phyloP scores from a whole-genome alignment of 2,888 invertebrate species.

The Heliconius hortense region DNA sequence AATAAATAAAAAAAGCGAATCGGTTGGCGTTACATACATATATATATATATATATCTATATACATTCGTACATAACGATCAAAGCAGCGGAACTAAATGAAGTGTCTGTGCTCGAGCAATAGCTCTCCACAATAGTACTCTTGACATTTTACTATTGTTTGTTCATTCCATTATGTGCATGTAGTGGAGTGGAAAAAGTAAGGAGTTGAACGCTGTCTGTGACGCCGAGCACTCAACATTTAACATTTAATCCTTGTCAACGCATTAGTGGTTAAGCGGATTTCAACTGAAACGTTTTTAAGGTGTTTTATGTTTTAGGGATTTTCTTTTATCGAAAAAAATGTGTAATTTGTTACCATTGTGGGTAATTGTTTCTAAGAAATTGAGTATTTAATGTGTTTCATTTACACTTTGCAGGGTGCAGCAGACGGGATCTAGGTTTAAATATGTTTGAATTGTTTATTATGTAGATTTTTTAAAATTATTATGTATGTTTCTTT shows the following conservation, averaged over 20 bases:
- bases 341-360: not conserved
- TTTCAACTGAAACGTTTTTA: slow-evolving; percentile 29
- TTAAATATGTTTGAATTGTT: no score
- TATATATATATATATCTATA: no score
- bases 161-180: slow-evolving; percentile 58
- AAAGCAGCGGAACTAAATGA: slow-evolving; percentile 38
- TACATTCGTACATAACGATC: slow-evolving; percentile 26
- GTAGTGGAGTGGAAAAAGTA: slow-evolving; percentile 64
- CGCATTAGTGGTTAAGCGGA: slow-evolving; percentile 37
- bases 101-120: slow-evolving; percentile 41
- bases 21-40: slow-evolving; percentile 24
- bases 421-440: not conserved
- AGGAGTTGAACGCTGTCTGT: slow-evolving; percentile 56
- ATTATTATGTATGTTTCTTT: no score
- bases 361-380: not conserved
- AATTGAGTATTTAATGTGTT: not conserved
- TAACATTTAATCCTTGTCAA: slow-evolving; percentile 42
- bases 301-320: slow-evolving; percentile 2
- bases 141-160: slow-evolving; percentile 62
- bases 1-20: slow-evolving; percentile 14
- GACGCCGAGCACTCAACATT: slow-evolving; percentile 47
- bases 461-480: no score
- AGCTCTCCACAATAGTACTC: slow-evolving; percentile 53
- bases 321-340: not conserved
- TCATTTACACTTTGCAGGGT: not conserved